phyloP scores from a whole-genome alignment of 2,888 invertebrate species.

The Morpho helenor region DNA sequence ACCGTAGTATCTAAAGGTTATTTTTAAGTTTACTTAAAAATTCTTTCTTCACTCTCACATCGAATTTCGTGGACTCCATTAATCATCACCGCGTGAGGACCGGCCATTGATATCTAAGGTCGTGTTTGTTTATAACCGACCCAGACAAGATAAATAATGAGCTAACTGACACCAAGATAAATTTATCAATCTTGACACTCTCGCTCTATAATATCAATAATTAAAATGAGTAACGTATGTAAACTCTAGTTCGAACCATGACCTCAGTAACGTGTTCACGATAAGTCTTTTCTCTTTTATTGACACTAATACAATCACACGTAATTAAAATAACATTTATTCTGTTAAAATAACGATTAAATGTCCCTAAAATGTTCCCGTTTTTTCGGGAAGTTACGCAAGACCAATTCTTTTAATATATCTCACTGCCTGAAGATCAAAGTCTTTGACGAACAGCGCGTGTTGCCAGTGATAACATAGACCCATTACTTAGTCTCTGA shows the following conservation, averaged over 20 bases:
- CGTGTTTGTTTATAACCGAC: constrained; percentile 16
- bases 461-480: too few relatives aligned
- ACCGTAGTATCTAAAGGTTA: background rate
- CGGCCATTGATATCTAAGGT: constrained; percentile 22
- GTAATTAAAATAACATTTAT: too few relatives aligned
- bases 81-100: constrained; percentile 13
- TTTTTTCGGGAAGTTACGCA: too few relatives aligned
- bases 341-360: too few relatives aligned
- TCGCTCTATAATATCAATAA: constrained; percentile 11
- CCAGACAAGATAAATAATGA: constrained; percentile 17
- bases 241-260: constrained; percentile 5
- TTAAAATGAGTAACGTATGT: background rate
- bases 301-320: too few relatives aligned
- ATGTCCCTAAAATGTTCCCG: too few relatives aligned
- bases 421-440: too few relatives aligned
- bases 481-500: too few relatives aligned
- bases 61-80: background rate
- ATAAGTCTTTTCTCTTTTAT: too few relatives aligned
- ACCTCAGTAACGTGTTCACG: background rate
- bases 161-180: constrained; percentile 10
- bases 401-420: too few relatives aligned
- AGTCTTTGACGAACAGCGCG: too few relatives aligned
- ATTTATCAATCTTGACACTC: constrained; percentile 8
- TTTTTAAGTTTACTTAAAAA: constrained; percentile 2
- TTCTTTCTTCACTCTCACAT: background rate